Conservation (phyloP, 2,113 vertebrate species). For the Rallus limicola region DNA sequence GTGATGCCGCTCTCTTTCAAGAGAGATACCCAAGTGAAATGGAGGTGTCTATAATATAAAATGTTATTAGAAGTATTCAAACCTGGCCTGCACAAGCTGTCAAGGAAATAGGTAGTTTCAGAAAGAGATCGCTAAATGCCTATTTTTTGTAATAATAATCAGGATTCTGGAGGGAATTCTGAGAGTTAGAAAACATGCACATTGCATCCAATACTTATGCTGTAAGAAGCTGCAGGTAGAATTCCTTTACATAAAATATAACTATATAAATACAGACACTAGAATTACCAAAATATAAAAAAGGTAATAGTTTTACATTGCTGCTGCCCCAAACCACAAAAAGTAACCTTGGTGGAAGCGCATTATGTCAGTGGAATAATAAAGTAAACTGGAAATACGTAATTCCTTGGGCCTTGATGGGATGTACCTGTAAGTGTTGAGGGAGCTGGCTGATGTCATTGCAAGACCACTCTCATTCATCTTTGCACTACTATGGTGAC, state of each 20-base stretch:
- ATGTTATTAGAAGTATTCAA: not conserved
- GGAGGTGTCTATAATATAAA: not conserved
- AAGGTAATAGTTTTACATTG: not conserved
- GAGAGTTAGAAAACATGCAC: fast-evolving
- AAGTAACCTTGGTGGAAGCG: not conserved
- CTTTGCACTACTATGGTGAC: not conserved
- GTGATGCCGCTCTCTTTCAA: not conserved
- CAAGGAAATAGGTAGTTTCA: not conserved
- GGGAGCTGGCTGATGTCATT: not conserved
- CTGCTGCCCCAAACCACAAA: not conserved
- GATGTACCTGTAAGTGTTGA: fast-evolving
- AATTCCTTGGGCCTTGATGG: fast-evolving
- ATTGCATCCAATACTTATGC: not conserved
- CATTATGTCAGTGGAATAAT: not conserved
- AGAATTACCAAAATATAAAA: not conserved
- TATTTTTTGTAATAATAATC: not conserved
- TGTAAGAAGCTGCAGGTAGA: not conserved
- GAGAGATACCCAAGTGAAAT: not conserved
- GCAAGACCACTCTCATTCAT: not conserved
- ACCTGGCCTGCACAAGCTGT: not conserved
- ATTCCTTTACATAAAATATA: not conserved
- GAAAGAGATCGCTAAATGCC: not conserved
- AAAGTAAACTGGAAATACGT: fast-evolving
- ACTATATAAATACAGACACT: not conserved
- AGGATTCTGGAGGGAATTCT: not conserved